Base-by-base conservation (phyloP, 23 tunicate species). In the Trididemnum miniatum region DNA sequence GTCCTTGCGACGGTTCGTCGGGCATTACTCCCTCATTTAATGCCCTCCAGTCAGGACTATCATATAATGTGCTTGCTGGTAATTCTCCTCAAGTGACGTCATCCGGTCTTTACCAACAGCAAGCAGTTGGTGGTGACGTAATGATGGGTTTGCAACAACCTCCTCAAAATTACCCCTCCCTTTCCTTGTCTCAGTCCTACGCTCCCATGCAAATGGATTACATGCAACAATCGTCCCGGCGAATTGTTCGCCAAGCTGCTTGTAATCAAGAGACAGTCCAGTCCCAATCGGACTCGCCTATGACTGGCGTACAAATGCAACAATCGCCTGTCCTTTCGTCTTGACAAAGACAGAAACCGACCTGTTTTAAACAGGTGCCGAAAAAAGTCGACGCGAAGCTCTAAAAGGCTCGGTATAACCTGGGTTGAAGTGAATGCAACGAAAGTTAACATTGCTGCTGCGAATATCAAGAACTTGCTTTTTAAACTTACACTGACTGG, bases 251-350 rank as follows among this genome's bases (percentile, higher is more conserved):
- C 9, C 80, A 83, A 54, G 20, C 71, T 23, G 64, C 51, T 59
- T 71, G 65, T 63, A 35, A 87, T 66, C 79, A 73, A 39, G 28
- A 52, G 49, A 65, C 62, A 5, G 35, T 52, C 32, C 87, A 82
- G 31, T 30, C 98, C 35, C 92, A 93, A 65, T 88, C 85, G 37
- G 98, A 93, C 89, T 93, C 98, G 22, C 98, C 98, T 26, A 93
- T 93, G 98, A 76, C 98, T 29, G 98, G 98, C 35, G 93, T 93
- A 4, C 79, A 73, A 25, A 40, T 73, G 57, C 96, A 90, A 57
- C 98, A 93, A 67, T 88, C 93, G 7, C 98, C 98, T 0, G 98
- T 93, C 31, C 89, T 88, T 34, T 93, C 98, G 76, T 93, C 98
- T 81, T 93, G 98, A 93, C 98, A 69, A 2, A n/a, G 59, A 40